phyloP scores from a whole-genome alignment of 2,797 vertebrate genomes.

The Lindbergichthys nudifrons region DNA sequence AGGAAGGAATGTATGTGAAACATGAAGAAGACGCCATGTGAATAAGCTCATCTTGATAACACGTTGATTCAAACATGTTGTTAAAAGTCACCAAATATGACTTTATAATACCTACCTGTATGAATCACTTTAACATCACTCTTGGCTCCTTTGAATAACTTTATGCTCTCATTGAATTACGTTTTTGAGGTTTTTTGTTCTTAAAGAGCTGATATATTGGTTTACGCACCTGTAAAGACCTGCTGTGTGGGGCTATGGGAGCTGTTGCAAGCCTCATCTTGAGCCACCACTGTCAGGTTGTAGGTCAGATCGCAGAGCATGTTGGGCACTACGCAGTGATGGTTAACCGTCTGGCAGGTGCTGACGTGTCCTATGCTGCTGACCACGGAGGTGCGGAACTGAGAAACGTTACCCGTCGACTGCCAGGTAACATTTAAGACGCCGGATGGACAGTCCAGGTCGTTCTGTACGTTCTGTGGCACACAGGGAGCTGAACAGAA shows the following conservation, averaged over 20 bases:
- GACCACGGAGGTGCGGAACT: conserved; percentile 65
- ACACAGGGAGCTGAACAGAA: conserved; percentile 82
- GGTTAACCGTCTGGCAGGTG: conserved; percentile 46
- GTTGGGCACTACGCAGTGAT: conserved; percentile 57
- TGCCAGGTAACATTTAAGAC: conserved; percentile 82
- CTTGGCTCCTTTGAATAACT: conserved; percentile 26
- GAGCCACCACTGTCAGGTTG: conserved; percentile 69
- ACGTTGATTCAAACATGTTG: no score
- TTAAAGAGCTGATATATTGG: not conserved
- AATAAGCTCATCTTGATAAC: no score
- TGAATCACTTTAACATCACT: conserved; percentile 65
- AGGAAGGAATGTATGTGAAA: no score
- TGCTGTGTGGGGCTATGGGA: conserved; percentile 64
- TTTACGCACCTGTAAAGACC: conserved; percentile 72
- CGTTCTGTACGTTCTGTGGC: conserved; percentile 68
- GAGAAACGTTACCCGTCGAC: conserved; percentile 56
- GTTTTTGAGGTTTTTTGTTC: no score
- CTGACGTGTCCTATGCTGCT: conserved; percentile 57
- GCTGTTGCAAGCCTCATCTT: conserved; percentile 78
- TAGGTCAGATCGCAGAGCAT: conserved; percentile 78
- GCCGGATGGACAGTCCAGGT: conserved; percentile 76
- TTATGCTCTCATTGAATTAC: not conserved
- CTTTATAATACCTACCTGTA: conserved; percentile 68
- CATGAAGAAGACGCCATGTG: no score
- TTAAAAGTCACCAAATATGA: not conserved